Evolutionary conservation across 1,140 invertebrate genomes (phyloP).

Genomic region (Pseudomyrmex sp.): DNA sequence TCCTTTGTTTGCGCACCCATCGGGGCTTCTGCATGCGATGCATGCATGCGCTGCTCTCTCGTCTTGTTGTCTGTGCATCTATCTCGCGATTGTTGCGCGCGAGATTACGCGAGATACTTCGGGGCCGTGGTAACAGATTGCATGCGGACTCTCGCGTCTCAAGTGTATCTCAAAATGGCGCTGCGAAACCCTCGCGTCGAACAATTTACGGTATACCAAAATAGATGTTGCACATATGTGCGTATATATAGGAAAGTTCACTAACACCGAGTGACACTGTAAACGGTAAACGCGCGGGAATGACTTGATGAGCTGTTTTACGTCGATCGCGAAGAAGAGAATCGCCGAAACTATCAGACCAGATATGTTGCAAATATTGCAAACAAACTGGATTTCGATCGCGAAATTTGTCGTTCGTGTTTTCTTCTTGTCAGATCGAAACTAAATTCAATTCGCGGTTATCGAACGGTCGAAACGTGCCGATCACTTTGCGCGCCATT

Average conservation of each 20-base stretch:
- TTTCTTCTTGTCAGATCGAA: too few species aligned
- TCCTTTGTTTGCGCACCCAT: slow-evolving; percentile 41
- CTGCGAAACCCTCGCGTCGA: slow-evolving; percentile 23
- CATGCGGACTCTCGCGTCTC: slow-evolving; percentile 3
- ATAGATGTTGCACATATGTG: neutral
- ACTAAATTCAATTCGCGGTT: too few species aligned
- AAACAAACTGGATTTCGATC: too few species aligned
- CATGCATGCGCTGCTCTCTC: neutral
- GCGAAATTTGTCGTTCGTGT: too few species aligned
- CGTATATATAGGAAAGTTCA: slow-evolving; percentile 13
- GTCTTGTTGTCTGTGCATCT: slow-evolving; percentile 46
- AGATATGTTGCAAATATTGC: too few species aligned
- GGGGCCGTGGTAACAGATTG: slow-evolving; percentile 64
- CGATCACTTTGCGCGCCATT: too few species aligned
- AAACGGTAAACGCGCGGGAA: too few species aligned
- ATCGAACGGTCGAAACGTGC: too few species aligned
- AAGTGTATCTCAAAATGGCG: slow-evolving; percentile 12
- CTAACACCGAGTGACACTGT: neutral
- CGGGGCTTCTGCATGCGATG: slow-evolving; percentile 32
- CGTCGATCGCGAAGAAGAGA: too few species aligned
- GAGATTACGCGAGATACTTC: slow-evolving; percentile 46
- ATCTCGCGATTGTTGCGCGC: slow-evolving; percentile 46
- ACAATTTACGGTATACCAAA: neutral
- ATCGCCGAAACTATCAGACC: too few species aligned
- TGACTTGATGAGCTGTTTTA: too few species aligned